phyloP scores from a whole-genome alignment of 2,113 vertebrate genomes.

The Platichthys stellatus region DNA sequence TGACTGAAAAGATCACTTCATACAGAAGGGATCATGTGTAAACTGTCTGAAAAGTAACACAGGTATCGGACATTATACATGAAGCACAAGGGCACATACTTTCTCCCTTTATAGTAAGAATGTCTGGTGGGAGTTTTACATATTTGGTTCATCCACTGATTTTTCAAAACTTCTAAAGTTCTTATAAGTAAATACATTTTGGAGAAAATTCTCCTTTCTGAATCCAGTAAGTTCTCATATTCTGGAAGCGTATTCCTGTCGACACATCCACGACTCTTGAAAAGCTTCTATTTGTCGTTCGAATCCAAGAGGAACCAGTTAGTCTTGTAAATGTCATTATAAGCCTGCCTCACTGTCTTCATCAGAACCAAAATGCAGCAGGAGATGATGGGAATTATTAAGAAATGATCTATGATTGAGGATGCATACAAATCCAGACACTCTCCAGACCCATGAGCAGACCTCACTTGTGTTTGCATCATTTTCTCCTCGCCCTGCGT shows the following conservation, averaged over 20 bases:
- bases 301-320: not conserved
- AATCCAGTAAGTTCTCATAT: not conserved
- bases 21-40: conserved; percentile 9
- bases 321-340: not conserved
- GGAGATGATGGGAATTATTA: not conserved
- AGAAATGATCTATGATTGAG: not conserved
- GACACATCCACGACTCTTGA: not conserved
- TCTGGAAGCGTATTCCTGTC: not conserved
- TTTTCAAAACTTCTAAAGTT: not conserved
- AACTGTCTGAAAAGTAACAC: conserved; percentile 25
- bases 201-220: not conserved
- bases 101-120: not conserved
- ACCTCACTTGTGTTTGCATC: conserved; percentile 13
- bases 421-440: not conserved
- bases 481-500: conserved; percentile 24
- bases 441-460: not conserved
- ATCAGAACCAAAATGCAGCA: not conserved
- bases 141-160: not conserved
- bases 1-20: conserved; percentile 53
- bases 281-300: too few relatives aligned
- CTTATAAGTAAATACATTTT: not conserved
- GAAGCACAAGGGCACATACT: conserved; percentile 25
- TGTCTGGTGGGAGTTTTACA: not conserved
- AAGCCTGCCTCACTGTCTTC: too few relatives aligned
- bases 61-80: conserved; percentile 22